Conservation (phyloP, 2,797 vertebrate species). For the Gambelia wislizenii region DNA sequence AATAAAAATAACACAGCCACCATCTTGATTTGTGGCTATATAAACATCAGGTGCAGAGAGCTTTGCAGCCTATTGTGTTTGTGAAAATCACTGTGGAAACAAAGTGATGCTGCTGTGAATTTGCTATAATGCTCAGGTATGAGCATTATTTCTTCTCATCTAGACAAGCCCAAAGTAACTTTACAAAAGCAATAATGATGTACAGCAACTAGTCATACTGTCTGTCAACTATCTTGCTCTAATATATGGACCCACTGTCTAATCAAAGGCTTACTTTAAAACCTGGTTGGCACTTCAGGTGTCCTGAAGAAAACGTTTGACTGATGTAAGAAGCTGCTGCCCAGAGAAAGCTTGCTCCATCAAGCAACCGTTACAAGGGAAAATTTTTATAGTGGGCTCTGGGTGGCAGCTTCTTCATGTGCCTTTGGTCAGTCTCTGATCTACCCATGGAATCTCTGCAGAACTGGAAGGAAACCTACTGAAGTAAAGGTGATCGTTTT, state of each 20-base stretch:
- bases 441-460: fast-evolving
- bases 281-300: background rate
- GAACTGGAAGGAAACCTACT: background rate
- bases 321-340: background rate
- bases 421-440: background rate
- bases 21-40: too few relatives aligned
- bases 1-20: too few relatives aligned
- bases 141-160: too few relatives aligned
- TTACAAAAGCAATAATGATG: background rate
- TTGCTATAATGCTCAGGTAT: too few relatives aligned
- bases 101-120: too few relatives aligned
- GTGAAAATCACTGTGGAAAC: too few relatives aligned
- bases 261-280: too few relatives aligned
- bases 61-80: too few relatives aligned
- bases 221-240: background rate
- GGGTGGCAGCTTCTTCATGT: background rate
- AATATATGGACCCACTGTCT: too few relatives aligned
- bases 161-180: background rate
- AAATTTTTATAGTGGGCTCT: background rate
- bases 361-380: background rate
- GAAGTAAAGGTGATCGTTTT: background rate
- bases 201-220: background rate
- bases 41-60: too few relatives aligned
- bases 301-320: background rate
- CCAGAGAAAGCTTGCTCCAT: background rate